A percentile compares a stretch with the other conserved stretches of the same genome.
Evolutionary conservation across 2,797 vertebrate genomes (phyloP).

Genomic region (Eidolon dupreanum): DNA sequence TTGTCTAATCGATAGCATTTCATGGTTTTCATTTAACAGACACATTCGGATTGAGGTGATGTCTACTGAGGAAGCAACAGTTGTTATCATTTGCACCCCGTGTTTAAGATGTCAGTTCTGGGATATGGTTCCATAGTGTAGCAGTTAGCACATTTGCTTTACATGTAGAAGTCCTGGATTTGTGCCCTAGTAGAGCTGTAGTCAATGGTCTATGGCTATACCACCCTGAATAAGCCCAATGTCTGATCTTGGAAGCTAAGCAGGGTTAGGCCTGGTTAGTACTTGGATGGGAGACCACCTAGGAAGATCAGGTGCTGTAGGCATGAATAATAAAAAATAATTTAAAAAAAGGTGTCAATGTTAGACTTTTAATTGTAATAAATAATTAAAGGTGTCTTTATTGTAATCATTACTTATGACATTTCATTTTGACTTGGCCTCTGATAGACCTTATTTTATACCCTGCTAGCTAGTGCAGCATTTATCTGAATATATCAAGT

Average conservation of each 20-base stretch:
- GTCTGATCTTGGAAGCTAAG: too few species aligned
- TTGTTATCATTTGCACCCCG: neutral
- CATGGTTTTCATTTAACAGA: conserved; percentile 52
- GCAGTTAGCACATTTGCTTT: too few species aligned
- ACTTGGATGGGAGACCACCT: too few species aligned
- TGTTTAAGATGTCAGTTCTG: neutral
- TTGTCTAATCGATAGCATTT: conserved; percentile 49
- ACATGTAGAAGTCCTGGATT: too few species aligned
- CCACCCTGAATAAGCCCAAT: too few species aligned
- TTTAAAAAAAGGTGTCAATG: neutral
- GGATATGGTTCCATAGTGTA: too few species aligned
- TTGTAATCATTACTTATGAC: neutral
- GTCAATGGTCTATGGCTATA: too few species aligned
- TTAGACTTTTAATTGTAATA: conserved; percentile 22
- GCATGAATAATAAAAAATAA: too few species aligned
- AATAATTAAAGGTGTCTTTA: neutral
- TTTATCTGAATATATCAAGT: neutral
- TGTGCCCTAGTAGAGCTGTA: too few species aligned
- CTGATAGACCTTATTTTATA: neutral
- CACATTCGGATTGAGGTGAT: conserved; percentile 25
- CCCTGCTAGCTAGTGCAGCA: neutral
- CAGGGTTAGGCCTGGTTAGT: too few species aligned
- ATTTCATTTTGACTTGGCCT: conserved; percentile 28
- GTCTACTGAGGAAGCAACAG: neutral
- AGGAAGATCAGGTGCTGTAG: too few species aligned